Evolutionary conservation across 2,888 invertebrate genomes (phyloP), one percentile per base, ranked within the genome.

Genomic region (Cheilosia variabilis): DNA sequence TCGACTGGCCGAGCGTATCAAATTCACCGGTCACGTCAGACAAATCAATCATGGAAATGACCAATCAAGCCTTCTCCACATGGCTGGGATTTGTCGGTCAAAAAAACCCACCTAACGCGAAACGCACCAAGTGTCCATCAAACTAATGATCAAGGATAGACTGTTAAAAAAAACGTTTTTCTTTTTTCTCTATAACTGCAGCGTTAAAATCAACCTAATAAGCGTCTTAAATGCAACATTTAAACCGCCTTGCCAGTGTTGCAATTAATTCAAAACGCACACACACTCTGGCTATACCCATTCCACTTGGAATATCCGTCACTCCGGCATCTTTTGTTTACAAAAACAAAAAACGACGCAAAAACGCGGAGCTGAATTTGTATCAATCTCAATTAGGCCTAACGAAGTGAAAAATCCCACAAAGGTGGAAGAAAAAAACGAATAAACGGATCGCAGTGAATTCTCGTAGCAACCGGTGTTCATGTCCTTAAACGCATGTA

Each of bases 311-410:
- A 52, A 37, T 57, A 13, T 78, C 75, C 27, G 15, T 43, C 63
- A 52, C 37, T 77, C 37, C 15, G 27, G 19, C 27, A 77, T 65
- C 66, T 72, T 71, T 69, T 75, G 63, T 63, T 37, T 10, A 37
- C 34, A 65, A 43, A 52, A 66, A 75, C 58, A 41, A 72, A 66
- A 53, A 34, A 34, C 24, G 34, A 45, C 58, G 63, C 63, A 58
- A 80, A 65, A 53, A 27, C 27, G 34, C 47, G 55, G 27, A 57
- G 47, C 69, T 65, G 84, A 84, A 80, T 84, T 84, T 80, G 80
- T 84, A 80, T 80, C 80, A 80, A 84, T 84, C 84, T 84, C 84
- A 84, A 84, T 84, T 80, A 84, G 84, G 80, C 80, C 80, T 84
- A 84, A 84, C 84, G 84, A 84, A 84, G 75, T 80, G 79, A 75